Base-by-base conservation (phyloP, 2,888 invertebrate species). In the Ligdia adustata region DNA sequence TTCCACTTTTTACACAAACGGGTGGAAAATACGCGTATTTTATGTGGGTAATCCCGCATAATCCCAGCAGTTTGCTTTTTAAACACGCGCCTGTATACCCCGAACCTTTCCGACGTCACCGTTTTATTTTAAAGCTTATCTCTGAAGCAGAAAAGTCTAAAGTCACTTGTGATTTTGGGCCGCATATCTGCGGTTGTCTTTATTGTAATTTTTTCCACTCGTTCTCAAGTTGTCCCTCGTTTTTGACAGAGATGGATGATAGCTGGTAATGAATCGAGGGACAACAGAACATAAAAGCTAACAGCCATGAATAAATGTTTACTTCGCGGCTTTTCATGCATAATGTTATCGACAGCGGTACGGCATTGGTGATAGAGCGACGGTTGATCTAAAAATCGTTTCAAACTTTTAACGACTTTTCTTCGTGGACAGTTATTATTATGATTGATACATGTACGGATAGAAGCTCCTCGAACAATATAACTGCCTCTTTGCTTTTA, bases 271-370 rank as follows among this genome's bases (percentile, higher is more conserved):
- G 61, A 67, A 64, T 62, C 60, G 38, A 16, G 49, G 41, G 46
- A 54, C 46, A 54, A 58, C 57, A 60, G 39, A 64, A 62, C 66
- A 66, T 62, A 69, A 74, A n/a, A 72, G 70, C 68, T 62, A 65
- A 67, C 68, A 69, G 43, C 63, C 64, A 70, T 66, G 72, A 67
- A 72, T 69, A 70, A 75, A 75, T 71, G 60, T 75, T 70, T 68
- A 61, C 62, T 60, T 55, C 55, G 52, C 24, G 57, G 60, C 48
- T 66, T 68, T 57, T 55, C 55, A 71, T 74, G 71, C 67, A 74
- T 73, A 73, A 68, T 72, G 69, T 69, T 64, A 60, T 64, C 20
- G 50, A 54, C 49, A 60, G 54, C 55, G 31, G n/a, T 53, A n/a
- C 9, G 18, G 31, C 28, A 31, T 26, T 31, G 22, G n/a, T 20